phyloP scores from a whole-genome alignment of 2,888 invertebrate genomes.

The Amblyjoppa proteus region DNA sequence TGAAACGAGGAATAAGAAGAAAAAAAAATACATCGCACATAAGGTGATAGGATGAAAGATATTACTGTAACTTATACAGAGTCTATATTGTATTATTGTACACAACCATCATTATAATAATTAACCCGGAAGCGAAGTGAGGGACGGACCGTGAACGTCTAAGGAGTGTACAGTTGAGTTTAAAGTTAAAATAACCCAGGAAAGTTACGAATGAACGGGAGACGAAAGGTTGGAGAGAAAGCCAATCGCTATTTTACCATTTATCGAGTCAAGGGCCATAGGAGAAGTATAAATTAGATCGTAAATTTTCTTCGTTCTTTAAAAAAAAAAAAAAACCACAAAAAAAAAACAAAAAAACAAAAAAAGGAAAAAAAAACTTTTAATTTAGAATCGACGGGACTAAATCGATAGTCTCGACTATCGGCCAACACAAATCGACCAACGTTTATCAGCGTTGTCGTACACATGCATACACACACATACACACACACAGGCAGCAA shows the following conservation, averaged over 20 bases:
- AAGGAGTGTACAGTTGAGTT: constrained; percentile 57
- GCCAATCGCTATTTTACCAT: constrained; percentile 79
- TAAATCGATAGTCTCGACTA: constrained; percentile 28
- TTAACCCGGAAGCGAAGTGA: constrained; percentile 67
- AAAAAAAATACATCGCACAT: constrained; percentile 44
- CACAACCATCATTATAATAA: constrained; percentile 80
- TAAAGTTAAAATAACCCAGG: constrained; percentile 49
- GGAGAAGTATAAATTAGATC: constrained; percentile 44
- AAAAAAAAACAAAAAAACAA: too few species aligned
- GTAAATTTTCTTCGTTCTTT: constrained; percentile 38
- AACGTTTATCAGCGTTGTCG: constrained; percentile 45
- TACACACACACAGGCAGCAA: neutral
- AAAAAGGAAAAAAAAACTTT: neutral
- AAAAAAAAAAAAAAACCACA: neutral
- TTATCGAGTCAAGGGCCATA: constrained; percentile 72
- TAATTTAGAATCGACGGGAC: constrained; percentile 44
- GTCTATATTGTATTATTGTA: constrained; percentile 83
- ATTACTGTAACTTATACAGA: constrained; percentile 84
- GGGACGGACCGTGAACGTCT: constrained; percentile 32
- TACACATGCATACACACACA: constrained; percentile 16
- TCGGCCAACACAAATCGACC: constrained; percentile 46
- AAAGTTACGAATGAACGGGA: constrained; percentile 48
- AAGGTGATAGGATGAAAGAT: constrained; percentile 69
- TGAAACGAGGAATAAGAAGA: constrained; percentile 43
- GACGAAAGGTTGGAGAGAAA: constrained; percentile 68